These are phyloP conservation scores for Pitangus sulphuratus DNA, from an alignment of 2,797 vertebrate species.

Conservation along the genomic window DNA sequence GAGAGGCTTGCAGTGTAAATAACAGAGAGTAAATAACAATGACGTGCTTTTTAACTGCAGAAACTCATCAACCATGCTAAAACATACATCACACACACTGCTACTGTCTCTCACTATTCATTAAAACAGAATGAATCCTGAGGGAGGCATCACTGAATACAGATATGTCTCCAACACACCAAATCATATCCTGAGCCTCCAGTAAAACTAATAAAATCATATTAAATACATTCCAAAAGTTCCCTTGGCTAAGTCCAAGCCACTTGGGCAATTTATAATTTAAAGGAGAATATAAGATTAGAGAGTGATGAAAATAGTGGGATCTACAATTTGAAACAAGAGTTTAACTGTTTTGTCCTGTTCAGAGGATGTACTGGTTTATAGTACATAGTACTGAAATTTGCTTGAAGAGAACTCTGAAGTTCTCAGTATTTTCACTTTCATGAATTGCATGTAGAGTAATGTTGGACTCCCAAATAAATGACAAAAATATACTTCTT, in stretches of 20 bases:
- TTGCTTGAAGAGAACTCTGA: background rate
- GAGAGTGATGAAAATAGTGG: background rate
- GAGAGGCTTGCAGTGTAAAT: background rate
- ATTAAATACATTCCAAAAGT: conserved; percentile 54
- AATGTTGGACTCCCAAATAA: background rate
- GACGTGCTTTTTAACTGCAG: background rate
- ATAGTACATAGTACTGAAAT: background rate
- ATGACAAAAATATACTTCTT: background rate
- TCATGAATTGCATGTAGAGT: background rate
- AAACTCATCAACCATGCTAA: conserved; percentile 27
- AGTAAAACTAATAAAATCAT: conserved; percentile 60
- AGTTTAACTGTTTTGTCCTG: background rate
- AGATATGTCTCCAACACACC: conserved; percentile 23
- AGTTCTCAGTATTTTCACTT: background rate
- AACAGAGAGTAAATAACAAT: conserved; percentile 31
- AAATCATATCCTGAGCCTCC: conserved; percentile 39
- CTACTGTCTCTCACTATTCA: conserved; percentile 13
- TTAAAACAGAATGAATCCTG: conserved; percentile 53
- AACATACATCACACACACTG: background rate
- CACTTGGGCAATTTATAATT: conserved; percentile 58
- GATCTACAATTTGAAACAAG: conserved; percentile 33
- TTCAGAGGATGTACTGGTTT: background rate
- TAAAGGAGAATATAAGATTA: conserved; percentile 58
- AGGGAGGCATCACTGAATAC: conserved; percentile 23
- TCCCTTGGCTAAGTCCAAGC: conserved; percentile 8